These are phyloP conservation scores for Sebastes taczanowskii DNA, from an alignment of 2,797 vertebrate species.

Conservation along the genomic window DNA sequence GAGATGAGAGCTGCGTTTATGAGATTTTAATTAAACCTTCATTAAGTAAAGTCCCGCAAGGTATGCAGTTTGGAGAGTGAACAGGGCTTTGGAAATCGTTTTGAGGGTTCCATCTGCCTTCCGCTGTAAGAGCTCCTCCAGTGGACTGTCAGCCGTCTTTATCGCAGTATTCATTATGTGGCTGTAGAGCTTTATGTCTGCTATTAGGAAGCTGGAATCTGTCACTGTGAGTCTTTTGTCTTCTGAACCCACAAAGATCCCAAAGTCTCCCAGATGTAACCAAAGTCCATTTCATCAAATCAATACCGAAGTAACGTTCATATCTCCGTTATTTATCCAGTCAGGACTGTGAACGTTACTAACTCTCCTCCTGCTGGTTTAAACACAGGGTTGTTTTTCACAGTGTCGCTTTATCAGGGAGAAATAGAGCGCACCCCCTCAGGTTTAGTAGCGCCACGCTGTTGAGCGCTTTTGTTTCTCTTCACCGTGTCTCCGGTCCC, in stretches of 20 bases:
- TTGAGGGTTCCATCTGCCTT: conserved; percentile 45
- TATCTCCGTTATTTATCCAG: too few relatives aligned
- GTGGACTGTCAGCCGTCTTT: conserved; percentile 33
- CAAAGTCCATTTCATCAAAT: background rate
- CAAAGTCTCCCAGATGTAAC: conserved; percentile 6
- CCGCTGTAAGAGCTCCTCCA: conserved; percentile 12
- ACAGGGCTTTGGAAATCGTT: conserved; percentile 32
- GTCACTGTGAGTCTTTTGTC: conserved; percentile 12
- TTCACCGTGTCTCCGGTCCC: too few relatives aligned
- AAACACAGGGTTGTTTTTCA: too few relatives aligned
- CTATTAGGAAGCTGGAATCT: conserved; percentile 32
- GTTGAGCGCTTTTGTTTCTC: too few relatives aligned
- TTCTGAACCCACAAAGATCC: background rate
- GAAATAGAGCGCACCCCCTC: too few relatives aligned
- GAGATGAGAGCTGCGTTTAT: conserved; percentile 42
- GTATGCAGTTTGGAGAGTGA: conserved; percentile 59
- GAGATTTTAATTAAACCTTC: conserved; percentile 69
- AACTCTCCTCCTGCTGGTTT: too few relatives aligned
- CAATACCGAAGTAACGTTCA: too few relatives aligned
- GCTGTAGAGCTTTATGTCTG: conserved; percentile 48
- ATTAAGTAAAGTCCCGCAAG: conserved; percentile 56
- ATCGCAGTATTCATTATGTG: conserved; percentile 49
- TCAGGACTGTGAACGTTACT: too few relatives aligned
- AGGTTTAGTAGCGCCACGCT: too few relatives aligned
- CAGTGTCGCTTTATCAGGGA: too few relatives aligned